These are phyloP conservation scores for Beris chalybata DNA, from an alignment of 2,888 invertebrate species.

Conservation along the genomic window DNA sequence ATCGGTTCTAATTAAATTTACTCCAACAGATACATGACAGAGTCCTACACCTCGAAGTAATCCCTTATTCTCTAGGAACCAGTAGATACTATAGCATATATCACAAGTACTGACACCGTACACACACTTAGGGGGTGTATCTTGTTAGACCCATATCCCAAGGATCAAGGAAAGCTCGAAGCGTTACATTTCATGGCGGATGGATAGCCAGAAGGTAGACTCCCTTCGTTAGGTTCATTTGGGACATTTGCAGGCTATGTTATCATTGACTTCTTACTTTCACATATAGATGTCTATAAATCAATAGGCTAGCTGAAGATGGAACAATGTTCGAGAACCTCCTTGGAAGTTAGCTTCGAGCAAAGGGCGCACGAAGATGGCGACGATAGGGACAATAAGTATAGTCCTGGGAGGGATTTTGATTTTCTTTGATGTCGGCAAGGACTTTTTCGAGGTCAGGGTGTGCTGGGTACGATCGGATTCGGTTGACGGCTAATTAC, in stretches of 20 bases:
- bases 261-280: conserved; percentile 1
- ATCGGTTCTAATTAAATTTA: conserved; percentile 22
- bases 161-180: too few species aligned
- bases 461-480: too few species aligned
- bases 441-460: too few species aligned
- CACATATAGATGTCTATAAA: not conserved
- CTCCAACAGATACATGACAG: conserved; percentile 21
- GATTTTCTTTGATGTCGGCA: too few species aligned
- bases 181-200: not conserved
- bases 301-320: not conserved
- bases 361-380: too few species aligned
- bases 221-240: conserved; percentile 1
- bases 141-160: conserved; percentile 1
- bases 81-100: not conserved
- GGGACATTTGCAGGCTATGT: conserved; percentile 1
- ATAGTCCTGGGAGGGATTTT: too few species aligned
- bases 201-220: not conserved
- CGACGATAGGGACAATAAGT: too few species aligned
- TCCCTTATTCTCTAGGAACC: not conserved
- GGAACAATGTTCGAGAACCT: too few species aligned
- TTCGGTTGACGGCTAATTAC: too few species aligned
- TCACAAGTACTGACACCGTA: not conserved
- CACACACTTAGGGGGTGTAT: not conserved
- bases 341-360: too few species aligned
- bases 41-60: conserved; percentile 4